These are phyloP conservation scores for Notarius lentiginosus DNA, from an alignment of 2,113 vertebrate species.

Conservation along the genomic window DNA sequence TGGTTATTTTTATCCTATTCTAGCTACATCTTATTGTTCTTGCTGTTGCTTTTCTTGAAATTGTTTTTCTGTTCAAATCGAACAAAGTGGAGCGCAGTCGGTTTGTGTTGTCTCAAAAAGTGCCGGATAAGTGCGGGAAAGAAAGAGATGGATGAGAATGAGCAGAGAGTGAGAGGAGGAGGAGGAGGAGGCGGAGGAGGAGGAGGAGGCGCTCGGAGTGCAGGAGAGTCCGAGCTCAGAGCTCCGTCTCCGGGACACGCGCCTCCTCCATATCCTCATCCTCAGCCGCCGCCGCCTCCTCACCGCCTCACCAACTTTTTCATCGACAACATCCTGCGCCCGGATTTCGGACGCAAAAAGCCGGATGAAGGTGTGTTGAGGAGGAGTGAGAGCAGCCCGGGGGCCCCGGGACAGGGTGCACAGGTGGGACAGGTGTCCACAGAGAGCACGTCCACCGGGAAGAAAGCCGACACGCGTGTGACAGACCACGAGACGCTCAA, in stretches of 20 bases:
- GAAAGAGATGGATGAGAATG: constrained; percentile 87
- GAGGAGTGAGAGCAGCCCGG: constrained; percentile 72
- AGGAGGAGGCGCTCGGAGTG: constrained; percentile 29
- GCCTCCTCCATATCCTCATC: constrained; percentile 78
- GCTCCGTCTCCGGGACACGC: constrained; percentile 78
- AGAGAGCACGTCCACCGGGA: constrained; percentile 79
- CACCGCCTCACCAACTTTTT: constrained; percentile 96
- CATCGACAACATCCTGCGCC: constrained; percentile 93
- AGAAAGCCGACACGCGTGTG: constrained; percentile 72
- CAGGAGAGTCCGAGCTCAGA: constrained; percentile 76
- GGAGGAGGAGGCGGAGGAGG: neutral
- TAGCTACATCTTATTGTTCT: neutral
- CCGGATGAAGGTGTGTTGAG: constrained; percentile 75
- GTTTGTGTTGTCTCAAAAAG: neutral
- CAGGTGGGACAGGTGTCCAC: constrained; percentile 73
- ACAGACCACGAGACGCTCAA: constrained; percentile 80
- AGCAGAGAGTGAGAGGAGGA: constrained; percentile 63
- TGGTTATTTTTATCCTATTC: constrained; percentile 52
- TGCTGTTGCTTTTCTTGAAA: neutral
- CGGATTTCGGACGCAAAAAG: constrained; percentile 85
- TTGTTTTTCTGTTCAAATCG: constrained; percentile 31
- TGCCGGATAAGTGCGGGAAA: constrained; percentile 61
- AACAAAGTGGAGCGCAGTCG: constrained; percentile 47
- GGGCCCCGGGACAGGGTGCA: constrained; percentile 65
- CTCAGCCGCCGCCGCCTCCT: constrained; percentile 79